phyloP scores from a whole-genome alignment of 2,113 vertebrate genomes.

The Megalops atlanticus region DNA sequence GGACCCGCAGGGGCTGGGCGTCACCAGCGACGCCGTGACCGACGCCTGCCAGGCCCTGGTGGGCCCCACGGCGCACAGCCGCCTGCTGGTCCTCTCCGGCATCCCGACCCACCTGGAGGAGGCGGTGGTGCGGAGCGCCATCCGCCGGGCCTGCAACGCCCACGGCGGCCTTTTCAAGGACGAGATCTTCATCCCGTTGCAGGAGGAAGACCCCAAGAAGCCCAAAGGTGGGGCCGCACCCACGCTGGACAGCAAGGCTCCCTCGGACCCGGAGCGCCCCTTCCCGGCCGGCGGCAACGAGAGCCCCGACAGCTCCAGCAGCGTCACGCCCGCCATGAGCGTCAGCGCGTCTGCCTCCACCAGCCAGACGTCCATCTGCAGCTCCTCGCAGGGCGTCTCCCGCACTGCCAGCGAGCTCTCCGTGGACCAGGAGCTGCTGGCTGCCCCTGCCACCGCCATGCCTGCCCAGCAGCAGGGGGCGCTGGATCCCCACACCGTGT shows the following conservation, averaged over 20 bases:
- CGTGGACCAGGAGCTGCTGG: slow-evolving; percentile 74
- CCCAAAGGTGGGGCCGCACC: slow-evolving; percentile 69
- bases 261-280: slow-evolving; percentile 70
- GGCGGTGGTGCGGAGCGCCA: slow-evolving; percentile 81
- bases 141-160: slow-evolving; percentile 91
- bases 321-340: slow-evolving; percentile 85
- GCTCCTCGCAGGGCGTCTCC: slow-evolving; percentile 86
- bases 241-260: slow-evolving; percentile 65
- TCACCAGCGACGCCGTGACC: slow-evolving; percentile 88
- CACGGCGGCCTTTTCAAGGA: slow-evolving; percentile 95
- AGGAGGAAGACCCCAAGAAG: slow-evolving; percentile 87
- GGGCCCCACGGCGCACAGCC: slow-evolving; percentile 87
- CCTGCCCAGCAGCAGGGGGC: slow-evolving; percentile 65
- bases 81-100: slow-evolving; percentile 91
- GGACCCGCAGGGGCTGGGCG: slow-evolving; percentile 88
- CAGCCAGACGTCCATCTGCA: slow-evolving; percentile 92
- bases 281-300: slow-evolving; percentile 65
- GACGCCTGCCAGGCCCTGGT: slow-evolving; percentile 94
- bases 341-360: slow-evolving; percentile 88
- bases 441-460: slow-evolving; percentile 73
- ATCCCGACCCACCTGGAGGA: slow-evolving; percentile 96
- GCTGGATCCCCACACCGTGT: slow-evolving; percentile 82
- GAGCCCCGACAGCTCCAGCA: slow-evolving; percentile 90
- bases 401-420: slow-evolving; percentile 87
- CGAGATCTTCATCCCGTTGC: slow-evolving; percentile 92